Evolutionary conservation across 1,140 invertebrate genomes (phyloP).

Genomic region (Lucilia cuprina): DNA sequence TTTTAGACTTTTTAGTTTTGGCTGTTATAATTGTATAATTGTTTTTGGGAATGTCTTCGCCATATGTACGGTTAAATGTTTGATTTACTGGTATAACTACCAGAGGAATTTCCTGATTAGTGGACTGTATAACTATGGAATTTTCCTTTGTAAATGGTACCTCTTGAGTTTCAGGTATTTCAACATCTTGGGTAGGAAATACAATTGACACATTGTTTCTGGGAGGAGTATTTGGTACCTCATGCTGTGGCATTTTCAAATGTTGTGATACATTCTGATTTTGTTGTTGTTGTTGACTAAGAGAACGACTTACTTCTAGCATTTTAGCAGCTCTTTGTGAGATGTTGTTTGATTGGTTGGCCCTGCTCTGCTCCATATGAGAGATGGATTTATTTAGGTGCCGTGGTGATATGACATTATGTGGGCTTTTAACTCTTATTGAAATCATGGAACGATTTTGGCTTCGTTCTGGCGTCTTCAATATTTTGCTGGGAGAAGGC

Average conservation of each 20-base stretch:
- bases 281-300: neutral
- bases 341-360: neutral
- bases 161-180: neutral
- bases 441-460: neutral
- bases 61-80: neutral
- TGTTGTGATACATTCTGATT: neutral
- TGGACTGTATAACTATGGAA: neutral
- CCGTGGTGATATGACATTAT: neutral
- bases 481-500: neutral
- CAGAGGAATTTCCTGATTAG: neutral
- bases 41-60: neutral
- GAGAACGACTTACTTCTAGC: neutral
- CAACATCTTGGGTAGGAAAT: neutral
- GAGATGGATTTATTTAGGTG: neutral
- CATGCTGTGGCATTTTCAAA: neutral
- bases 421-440: neutral
- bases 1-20: neutral
- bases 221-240: neutral
- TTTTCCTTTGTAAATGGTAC: slow-evolving; percentile 3
- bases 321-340: neutral
- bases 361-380: neutral
- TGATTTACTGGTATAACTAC: slow-evolving; percentile 36
- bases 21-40: neutral
- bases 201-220: neutral
- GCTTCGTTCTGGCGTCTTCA: neutral